A percentile compares a stretch with the other conserved stretches of the same genome.
Conservation (phyloP, 2,113 vertebrate genomes). For the Brachyistius frenatus region DNA sequence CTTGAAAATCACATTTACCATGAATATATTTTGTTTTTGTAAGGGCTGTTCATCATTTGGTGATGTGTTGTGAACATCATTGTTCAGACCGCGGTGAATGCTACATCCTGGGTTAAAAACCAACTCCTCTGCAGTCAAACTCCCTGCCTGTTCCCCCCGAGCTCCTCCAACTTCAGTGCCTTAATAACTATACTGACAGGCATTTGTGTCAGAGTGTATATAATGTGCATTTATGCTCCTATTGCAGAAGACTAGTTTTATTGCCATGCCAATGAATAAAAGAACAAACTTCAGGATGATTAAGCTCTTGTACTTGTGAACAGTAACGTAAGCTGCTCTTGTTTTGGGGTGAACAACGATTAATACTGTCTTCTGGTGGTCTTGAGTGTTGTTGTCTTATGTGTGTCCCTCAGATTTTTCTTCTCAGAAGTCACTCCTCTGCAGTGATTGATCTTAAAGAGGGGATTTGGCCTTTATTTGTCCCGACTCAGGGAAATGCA, state of each 20-base stretch:
- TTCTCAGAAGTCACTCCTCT: conserved; percentile 8
- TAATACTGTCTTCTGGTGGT: conserved; percentile 29
- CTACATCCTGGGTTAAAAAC: conserved; percentile 9
- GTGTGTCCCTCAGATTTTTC: conserved; percentile 13
- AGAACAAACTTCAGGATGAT: conserved; percentile 61
- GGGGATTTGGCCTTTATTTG: conserved; percentile 30
- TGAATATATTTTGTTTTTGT: conserved; percentile 33
- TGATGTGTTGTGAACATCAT: conserved; percentile 16
- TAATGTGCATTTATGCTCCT: conserved; percentile 66
- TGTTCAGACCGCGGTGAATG: conserved; percentile 15
- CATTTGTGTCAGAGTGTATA: conserved; percentile 66
- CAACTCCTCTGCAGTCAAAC: conserved; percentile 29
- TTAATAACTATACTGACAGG: conserved; percentile 70
- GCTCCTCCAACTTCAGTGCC: conserved; percentile 76
- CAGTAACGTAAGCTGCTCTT: conserved; percentile 71
- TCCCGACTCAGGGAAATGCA: conserved; percentile 63
- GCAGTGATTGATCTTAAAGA: conserved; percentile 6
- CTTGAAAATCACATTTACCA: conserved; percentile 30
- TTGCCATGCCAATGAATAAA: conserved; percentile 66
- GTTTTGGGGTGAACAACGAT: conserved; percentile 46
- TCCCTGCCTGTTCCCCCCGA: conserved; percentile 25
- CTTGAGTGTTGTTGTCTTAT: conserved; percentile 27
- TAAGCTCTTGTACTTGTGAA: conserved; percentile 61
- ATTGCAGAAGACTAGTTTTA: conserved; percentile 56
- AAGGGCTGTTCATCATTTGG: conserved; percentile 35